Evolutionary conservation across 2,888 invertebrate genomes (phyloP).

Genomic region (Dryomyza anilis): DNA sequence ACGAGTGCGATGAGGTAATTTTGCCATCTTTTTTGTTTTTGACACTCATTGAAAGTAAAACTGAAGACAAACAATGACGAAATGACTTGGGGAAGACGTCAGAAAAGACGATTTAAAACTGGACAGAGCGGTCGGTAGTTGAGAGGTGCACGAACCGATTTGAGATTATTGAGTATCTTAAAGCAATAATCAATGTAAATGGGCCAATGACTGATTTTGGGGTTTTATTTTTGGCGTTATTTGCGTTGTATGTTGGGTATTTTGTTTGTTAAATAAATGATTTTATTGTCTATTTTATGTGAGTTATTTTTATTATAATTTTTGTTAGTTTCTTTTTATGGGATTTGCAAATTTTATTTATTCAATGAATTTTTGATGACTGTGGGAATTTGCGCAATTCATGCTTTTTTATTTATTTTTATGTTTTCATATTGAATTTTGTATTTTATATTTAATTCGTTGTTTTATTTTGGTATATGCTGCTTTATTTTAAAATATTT

Average conservation of each 20-base stretch:
- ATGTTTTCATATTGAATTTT: background rate
- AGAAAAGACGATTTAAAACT: background rate
- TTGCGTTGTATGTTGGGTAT: background rate
- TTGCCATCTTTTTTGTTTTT: too few species aligned
- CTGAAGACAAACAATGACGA: slow-evolving; percentile 33
- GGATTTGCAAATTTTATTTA: background rate
- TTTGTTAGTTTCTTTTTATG: slow-evolving; percentile 6
- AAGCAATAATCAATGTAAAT: background rate
- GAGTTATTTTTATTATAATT: background rate
- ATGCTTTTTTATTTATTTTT: background rate
- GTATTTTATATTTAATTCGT: background rate
- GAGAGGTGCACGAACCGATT: background rate
- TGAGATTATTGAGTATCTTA: background rate
- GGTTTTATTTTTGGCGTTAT: background rate
- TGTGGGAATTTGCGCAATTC: too few species aligned
- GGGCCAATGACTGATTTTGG: slow-evolving; percentile 12
- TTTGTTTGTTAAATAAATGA: background rate
- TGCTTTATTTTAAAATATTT: background rate
- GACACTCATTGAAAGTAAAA: slow-evolving; percentile 47
- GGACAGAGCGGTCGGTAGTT: too few species aligned
- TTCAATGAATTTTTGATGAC: too few species aligned
- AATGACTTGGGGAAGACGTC: background rate
- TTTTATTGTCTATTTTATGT: background rate
- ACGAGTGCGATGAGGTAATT: slow-evolving; percentile 23
- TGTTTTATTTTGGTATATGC: background rate